phyloP scores from a whole-genome alignment of 2,797 vertebrate species.

The Enteromius radiatus region DNA sequence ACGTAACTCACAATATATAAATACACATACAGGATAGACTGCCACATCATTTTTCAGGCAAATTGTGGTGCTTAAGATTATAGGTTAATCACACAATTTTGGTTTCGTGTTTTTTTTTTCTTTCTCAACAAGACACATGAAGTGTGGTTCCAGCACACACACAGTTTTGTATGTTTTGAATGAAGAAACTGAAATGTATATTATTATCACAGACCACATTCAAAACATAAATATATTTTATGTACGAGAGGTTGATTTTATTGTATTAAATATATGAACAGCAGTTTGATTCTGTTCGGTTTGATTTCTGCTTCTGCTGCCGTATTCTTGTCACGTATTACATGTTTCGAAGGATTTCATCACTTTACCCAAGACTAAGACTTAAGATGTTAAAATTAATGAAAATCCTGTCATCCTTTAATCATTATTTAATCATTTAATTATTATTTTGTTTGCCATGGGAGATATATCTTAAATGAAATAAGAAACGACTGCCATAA shows the following conservation, averaged over 20 bases:
- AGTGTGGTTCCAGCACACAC: neutral
- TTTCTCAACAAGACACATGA: neutral
- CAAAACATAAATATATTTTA: neutral
- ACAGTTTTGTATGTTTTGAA: neutral
- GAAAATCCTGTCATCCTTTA: constrained; percentile 9
- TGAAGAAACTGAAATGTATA: neutral
- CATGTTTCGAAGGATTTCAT: constrained; percentile 17
- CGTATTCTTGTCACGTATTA: constrained; percentile 12
- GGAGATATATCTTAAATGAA: constrained; percentile 1
- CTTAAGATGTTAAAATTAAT: neutral
- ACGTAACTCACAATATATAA: too few species aligned
- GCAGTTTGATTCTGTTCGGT: neutral
- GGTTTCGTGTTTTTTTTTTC: neutral
- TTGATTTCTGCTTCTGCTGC: neutral
- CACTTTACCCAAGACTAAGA: neutral
- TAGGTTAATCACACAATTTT: neutral
- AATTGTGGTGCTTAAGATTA: neutral
- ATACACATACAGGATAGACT: neutral
- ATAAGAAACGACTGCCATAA: neutral
- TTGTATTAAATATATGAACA: neutral
- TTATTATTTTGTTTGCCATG: neutral
- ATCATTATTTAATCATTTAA: constrained; percentile 2
- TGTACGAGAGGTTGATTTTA: neutral
- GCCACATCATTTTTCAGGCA: neutral
- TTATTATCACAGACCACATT: neutral